These are phyloP conservation scores for Luffia ferchaultella DNA, from an alignment of 2,888 invertebrate species.

Conservation along the genomic window DNA sequence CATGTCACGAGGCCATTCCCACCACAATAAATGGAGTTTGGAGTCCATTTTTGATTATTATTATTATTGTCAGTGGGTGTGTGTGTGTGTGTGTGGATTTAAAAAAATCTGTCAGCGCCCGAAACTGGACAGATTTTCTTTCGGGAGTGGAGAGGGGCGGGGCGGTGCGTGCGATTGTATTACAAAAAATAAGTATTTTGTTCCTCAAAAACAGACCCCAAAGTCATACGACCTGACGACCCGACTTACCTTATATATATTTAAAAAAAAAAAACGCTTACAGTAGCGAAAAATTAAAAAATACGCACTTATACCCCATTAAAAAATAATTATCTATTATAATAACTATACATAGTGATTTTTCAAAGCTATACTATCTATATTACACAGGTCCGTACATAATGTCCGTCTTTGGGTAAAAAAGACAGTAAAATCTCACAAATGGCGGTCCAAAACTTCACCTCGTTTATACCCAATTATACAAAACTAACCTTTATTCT, in stretches of 20 bases:
- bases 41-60: conserved; percentile 15
- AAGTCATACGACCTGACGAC: conserved; percentile 12
- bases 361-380: not conserved
- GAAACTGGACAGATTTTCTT: conserved; percentile 4
- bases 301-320: conserved; percentile 16
- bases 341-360: not conserved
- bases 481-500: not conserved
- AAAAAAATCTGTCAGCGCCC: conserved; percentile 7
- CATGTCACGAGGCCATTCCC: conserved; percentile 12
- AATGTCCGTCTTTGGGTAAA: not conserved
- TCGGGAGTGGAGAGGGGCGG: conserved; percentile 2
- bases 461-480: not conserved
- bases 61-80: conserved; percentile 18
- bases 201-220: conserved; percentile 31
- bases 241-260: too few species aligned
- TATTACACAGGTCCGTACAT: not conserved
- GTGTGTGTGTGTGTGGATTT: conserved; percentile 1
- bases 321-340: conserved; percentile 1
- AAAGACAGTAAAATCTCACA: not conserved
- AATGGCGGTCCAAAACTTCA: not conserved
- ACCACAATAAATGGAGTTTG: conserved; percentile 13
- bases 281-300: conserved; percentile 26
- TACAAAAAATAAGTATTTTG: conserved; percentile 16
- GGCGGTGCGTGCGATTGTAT: conserved; percentile 19
- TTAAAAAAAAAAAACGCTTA: not conserved